These are phyloP conservation scores for Mesochorus sp. DNA, from an alignment of 2,888 invertebrate species.

Conservation along the genomic window DNA sequence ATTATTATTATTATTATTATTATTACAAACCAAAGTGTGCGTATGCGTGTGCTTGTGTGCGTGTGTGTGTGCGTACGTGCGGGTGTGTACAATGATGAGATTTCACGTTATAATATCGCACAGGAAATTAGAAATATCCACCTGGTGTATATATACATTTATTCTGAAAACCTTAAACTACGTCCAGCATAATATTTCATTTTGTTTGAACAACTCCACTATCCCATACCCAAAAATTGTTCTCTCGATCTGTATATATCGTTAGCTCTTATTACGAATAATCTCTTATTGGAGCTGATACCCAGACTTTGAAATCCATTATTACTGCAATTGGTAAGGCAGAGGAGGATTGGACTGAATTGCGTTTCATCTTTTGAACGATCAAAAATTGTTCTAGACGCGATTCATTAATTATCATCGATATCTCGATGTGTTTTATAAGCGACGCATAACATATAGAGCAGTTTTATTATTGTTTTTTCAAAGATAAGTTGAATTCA, in stretches of 20 bases:
- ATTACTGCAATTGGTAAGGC: constrained; percentile 26
- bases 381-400: no score
- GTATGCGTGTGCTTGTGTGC: constrained; percentile 1
- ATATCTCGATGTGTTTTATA: no score
- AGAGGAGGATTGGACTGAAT: no score
- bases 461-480: no score
- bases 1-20: constrained; percentile 42
- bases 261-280: no score
- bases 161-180: constrained; percentile 61
- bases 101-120: constrained; percentile 61
- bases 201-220: constrained; percentile 24
- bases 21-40: constrained; percentile 30
- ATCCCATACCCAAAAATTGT: background rate
- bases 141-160: constrained; percentile 62
- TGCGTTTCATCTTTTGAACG: no score
- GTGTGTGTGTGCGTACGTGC: constrained; percentile 29
- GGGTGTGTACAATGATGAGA: constrained; percentile 56
- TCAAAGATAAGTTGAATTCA: no score
- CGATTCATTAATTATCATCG: no score
- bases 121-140: constrained; percentile 60
- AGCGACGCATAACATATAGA: no score
- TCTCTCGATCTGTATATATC: background rate
- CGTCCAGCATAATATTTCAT: constrained; percentile 43
- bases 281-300: background rate
- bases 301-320: background rate